These are phyloP conservation scores for Zele albiditarsus DNA, from an alignment of 2,888 invertebrate genomes.

Conservation along the genomic window DNA sequence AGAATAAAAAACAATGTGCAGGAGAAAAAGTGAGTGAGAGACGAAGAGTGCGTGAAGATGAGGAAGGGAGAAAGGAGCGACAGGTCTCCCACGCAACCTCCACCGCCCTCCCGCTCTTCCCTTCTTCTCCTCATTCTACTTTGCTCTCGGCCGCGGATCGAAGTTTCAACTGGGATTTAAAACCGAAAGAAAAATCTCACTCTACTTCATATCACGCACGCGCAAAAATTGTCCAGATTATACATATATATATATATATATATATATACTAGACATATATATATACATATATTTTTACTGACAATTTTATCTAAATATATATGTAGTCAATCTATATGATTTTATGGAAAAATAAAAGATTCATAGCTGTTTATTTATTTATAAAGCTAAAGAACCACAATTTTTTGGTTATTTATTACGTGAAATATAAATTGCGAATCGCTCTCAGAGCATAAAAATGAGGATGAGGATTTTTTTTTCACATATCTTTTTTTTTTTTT, in stretches of 20 bases:
- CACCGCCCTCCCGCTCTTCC: constrained; percentile 41
- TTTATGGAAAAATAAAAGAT: too few species aligned
- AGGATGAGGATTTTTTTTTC: too few species aligned
- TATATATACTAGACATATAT: background rate
- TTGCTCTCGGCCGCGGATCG: constrained; percentile 32
- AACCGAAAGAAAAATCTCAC: constrained; percentile 35
- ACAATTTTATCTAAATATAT: too few species aligned
- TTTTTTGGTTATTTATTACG: background rate
- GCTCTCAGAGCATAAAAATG: too few species aligned
- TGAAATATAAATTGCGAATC: too few species aligned
- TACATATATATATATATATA: background rate
- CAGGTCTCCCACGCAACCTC: constrained; percentile 53
- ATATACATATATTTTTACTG: too few species aligned
- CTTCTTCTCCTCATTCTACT: constrained; percentile 21
- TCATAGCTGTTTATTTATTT: too few species aligned
- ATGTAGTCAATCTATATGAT: too few species aligned
- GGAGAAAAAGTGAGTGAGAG: constrained; percentile 10
- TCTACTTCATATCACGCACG: constrained; percentile 34
- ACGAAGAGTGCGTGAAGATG: constrained; percentile 21
- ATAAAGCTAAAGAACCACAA: background rate
- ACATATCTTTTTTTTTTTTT: background rate
- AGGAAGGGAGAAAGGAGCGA: constrained; percentile 46
- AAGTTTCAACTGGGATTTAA: constrained; percentile 40
- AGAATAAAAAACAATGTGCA: constrained; percentile 17
- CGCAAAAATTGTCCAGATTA: constrained; percentile 24